A percentile compares a stretch with the other conserved stretches of the same genome.
These are phyloP conservation scores for Neogobius melanostomus DNA, from an alignment of 2,113 vertebrate genomes.

Conservation along the genomic window DNA sequence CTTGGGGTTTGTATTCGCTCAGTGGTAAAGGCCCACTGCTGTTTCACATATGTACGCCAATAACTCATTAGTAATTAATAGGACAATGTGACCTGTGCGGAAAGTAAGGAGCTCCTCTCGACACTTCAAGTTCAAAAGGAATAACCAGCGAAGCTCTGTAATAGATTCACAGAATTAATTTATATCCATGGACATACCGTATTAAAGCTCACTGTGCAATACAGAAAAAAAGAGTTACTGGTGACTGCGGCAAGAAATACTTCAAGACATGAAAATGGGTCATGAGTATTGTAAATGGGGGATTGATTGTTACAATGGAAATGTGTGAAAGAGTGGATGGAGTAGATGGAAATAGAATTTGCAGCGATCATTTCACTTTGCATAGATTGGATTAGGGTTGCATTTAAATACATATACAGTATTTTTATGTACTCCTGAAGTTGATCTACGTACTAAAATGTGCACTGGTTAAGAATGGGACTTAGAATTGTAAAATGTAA, in stretches of 20 bases:
- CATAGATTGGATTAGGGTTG: background rate
- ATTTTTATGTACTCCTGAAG: too few species aligned
- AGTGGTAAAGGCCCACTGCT: constrained; percentile 63
- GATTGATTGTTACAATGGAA: constrained; percentile 9
- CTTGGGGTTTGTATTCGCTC: constrained; percentile 51
- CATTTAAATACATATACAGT: background rate
- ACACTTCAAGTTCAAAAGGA: constrained; percentile 35
- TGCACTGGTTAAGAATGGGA: too few species aligned
- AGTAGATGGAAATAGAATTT: background rate
- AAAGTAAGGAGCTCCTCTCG: constrained; percentile 42
- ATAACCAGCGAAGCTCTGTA: constrained; percentile 35
- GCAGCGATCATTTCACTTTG: background rate
- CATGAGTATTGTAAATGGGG: constrained; percentile 11
- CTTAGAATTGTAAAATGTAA: too few species aligned
- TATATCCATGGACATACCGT: constrained; percentile 31
- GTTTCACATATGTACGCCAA: constrained; percentile 65
- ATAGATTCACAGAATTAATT: constrained; percentile 23
- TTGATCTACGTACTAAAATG: too few species aligned
- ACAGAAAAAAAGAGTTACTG: constrained; percentile 38
- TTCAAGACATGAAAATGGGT: constrained; percentile 40
- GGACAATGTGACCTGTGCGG: constrained; percentile 65
- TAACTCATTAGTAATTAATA: constrained; percentile 76
- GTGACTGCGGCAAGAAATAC: constrained; percentile 5
- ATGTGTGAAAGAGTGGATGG: background rate
- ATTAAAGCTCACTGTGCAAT: constrained; percentile 23